phyloP scores from a whole-genome alignment of 1,140 invertebrate genomes.

The Wasmannia auropunctata region DNA sequence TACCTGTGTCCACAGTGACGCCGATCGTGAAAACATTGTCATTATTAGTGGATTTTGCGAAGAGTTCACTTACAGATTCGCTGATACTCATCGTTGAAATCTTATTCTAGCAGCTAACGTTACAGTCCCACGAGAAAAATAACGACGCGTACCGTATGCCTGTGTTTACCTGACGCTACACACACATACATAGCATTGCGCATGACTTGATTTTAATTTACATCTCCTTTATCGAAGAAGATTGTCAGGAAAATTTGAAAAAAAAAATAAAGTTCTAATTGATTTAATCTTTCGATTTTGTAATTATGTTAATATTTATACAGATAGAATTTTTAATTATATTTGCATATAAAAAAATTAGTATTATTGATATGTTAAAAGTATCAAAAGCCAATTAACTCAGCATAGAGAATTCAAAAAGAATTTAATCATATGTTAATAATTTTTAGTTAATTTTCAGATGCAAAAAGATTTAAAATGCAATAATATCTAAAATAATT shows the following conservation, averaged over 20 bases:
- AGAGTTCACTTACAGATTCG: conserved; percentile 67
- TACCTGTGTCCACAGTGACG: conserved; percentile 76
- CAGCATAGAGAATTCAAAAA: no score
- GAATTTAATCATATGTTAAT: no score
- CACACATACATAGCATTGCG: not conserved
- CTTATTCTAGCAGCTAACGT: not conserved
- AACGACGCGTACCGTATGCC: not conserved
- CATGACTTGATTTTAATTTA: conserved; percentile 4
- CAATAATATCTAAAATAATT: not conserved
- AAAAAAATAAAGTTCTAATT: not conserved
- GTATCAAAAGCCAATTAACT: no score
- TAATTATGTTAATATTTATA: not conserved
- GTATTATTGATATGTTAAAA: no score
- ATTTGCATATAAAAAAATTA: no score
- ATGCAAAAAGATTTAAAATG: not conserved
- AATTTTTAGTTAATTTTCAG: no score
- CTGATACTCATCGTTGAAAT: conserved; percentile 49
- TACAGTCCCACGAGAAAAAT: not conserved
- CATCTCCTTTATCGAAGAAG: not conserved
- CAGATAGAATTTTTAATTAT: no score
- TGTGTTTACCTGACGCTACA: not conserved
- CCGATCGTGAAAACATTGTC: conserved; percentile 68
- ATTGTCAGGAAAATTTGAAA: not conserved
- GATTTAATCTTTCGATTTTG: not conserved
- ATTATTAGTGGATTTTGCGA: conserved; percentile 61